phyloP scores from a whole-genome alignment of 1,140 invertebrate species.

The Cydia pomonella region DNA sequence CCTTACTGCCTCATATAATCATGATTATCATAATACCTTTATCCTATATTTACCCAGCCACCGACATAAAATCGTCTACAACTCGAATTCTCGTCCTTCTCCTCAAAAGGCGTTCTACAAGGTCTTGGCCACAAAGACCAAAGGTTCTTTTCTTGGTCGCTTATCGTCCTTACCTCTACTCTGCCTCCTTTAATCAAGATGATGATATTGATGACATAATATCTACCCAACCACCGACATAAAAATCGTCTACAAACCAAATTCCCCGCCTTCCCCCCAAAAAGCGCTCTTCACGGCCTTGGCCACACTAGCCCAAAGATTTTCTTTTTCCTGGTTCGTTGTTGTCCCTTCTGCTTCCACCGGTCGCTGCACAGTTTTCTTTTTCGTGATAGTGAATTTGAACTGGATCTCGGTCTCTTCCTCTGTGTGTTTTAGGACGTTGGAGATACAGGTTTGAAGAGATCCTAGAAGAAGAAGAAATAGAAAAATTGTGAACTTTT shows the following conservation, averaged over 20 bases:
- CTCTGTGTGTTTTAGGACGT: conserved; percentile 60
- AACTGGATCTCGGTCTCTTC: conserved; percentile 79
- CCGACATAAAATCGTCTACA: too few species aligned
- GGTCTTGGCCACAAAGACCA: conserved; percentile 66
- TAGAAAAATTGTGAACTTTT: too few species aligned
- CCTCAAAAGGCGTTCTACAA: conserved; percentile 73
- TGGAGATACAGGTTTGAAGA: conserved; percentile 68
- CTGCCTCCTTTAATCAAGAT: too few species aligned
- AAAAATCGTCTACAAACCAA: conserved; percentile 39
- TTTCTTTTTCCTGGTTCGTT: conserved; percentile 60
- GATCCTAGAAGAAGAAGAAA: conserved; percentile 59
- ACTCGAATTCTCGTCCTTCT: conserved; percentile 29
- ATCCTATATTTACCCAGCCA: too few species aligned
- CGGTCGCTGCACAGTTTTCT: conserved; percentile 64
- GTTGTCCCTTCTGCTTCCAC: conserved; percentile 46
- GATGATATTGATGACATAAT: too few species aligned
- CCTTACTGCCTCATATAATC: too few species aligned
- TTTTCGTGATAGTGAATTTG: conserved; percentile 76
- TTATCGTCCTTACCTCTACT: too few species aligned
- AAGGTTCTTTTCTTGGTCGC: conserved; percentile 72
- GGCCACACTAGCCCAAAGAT: conserved; percentile 70
- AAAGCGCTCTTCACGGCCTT: conserved; percentile 71
- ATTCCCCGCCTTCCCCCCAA: conserved; percentile 62
- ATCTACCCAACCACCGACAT: not conserved
- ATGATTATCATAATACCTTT: too few species aligned